Base-by-base conservation (phyloP, 2,113 vertebrate species). In the Gymnorhina tibicen region DNA sequence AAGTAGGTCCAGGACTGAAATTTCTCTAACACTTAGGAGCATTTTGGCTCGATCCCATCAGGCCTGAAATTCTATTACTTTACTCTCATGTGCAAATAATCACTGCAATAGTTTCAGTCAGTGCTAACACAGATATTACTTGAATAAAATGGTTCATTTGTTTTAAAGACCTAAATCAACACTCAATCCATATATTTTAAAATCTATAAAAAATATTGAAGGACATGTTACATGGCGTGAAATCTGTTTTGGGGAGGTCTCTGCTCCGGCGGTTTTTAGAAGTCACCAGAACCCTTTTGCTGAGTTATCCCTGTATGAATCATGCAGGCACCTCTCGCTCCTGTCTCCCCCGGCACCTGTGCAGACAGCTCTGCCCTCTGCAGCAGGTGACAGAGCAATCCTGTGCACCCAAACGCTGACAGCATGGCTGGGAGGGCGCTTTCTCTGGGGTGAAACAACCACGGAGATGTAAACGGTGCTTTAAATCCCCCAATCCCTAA, bases 161-260 rank as follows among this genome's bases (percentile, higher is more conserved):
- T 96, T 96, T 93, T 92, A 95, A 96, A 96, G 90, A 84, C 66
- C 60, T 81, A 86, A 88, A 84, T 89, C 88, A 93, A 87, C 79
- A 78, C 39, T 94, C 74, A 53, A 73, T 83, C 63, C 53, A 87
- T 80, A 67, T 74, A 92, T 95, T 96, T 68, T 53, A 83, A 94
- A 91, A 91, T n/a, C 58, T 20, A 39, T 87, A 79, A 91, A 91
- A 64, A 77, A 17, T 64, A 60, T 77, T 41, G 28, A 83, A 93
- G 37, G 70, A 69, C 62, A 33, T 1, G 8, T 66, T 85, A 62
- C 42, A 70, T 21, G 39, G 80, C 9, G 16, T 52, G 67, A 95
- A 91, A 82, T 89, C 62, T 92, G n/a, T 11, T 64, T 83, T 67
- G 4, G 58, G 53, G 52, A 87, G 26, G 66, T 89, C 53, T 86